Percentiles rank a stretch among this genome's conserved stretches.
Conservation (phyloP, 2,113 vertebrate species). For the Paralichthys olivaceus region DNA sequence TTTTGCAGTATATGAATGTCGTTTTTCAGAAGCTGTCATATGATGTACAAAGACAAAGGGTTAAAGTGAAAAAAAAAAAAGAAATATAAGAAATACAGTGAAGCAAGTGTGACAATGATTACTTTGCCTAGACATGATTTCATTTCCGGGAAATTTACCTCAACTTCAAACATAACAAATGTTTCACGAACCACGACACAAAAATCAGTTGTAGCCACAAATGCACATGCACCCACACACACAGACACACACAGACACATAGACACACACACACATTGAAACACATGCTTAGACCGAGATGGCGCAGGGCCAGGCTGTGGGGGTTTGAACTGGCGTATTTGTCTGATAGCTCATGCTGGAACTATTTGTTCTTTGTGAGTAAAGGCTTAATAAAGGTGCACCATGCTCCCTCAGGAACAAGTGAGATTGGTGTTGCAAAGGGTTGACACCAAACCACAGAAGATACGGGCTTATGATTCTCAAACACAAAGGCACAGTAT, state of each 20-base stretch:
- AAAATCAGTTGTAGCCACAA: too few species aligned
- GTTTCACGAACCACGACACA: too few species aligned
- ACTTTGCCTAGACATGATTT: too few species aligned
- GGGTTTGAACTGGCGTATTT: conserved; percentile 27
- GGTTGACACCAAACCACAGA: conserved; percentile 25
- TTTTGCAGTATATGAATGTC: too few species aligned
- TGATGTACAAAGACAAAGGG: too few species aligned
- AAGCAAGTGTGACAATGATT: too few species aligned
- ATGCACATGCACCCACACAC: background rate
- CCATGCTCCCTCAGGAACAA: conserved; percentile 54
- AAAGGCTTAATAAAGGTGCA: conserved; percentile 59
- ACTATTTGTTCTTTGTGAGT: conserved; percentile 50
- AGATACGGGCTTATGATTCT: conserved; percentile 33
- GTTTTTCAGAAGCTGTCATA: too few species aligned
- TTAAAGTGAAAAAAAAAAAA: too few species aligned
- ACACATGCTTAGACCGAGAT: conserved; percentile 10
- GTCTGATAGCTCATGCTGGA: conserved; percentile 41
- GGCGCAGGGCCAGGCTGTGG: conserved; percentile 3
- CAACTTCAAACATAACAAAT: too few species aligned
- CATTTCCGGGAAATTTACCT: too few species aligned
- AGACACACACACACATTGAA: background rate
- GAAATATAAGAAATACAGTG: too few species aligned
- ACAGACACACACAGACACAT: background rate
- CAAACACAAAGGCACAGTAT: conserved; percentile 41
- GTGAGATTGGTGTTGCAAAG: conserved; percentile 36